Percentiles rank a stretch among this genome's conserved stretches.
phyloP scores from a whole-genome alignment of 1,140 invertebrate species.

The Panagrolaimus sp. region DNA sequence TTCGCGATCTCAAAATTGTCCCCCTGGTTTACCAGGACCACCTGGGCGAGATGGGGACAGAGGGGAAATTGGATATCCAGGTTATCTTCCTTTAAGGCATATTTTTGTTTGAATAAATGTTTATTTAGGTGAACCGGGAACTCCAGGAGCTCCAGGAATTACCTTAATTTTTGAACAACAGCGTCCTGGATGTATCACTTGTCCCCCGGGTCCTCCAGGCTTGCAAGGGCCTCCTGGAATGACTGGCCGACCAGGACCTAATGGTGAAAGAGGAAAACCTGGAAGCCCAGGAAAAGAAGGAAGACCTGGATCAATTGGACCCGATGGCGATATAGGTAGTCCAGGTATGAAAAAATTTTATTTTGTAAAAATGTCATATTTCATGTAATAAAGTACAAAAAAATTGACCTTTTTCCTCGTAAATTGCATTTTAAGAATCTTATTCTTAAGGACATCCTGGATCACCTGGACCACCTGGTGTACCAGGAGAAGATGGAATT shows the following conservation, averaged over 20 bases:
- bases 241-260: background rate
- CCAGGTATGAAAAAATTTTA: too few relatives aligned
- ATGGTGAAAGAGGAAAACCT: background rate
- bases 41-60: background rate
- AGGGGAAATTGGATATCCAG: background rate
- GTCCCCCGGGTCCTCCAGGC: background rate
- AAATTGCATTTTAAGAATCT: background rate
- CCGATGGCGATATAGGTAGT: background rate
- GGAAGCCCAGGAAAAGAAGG: slow-evolving; percentile 8
- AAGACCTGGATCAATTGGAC: background rate
- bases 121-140: background rate
- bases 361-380: too few relatives aligned
- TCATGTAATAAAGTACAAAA: too few relatives aligned
- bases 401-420: background rate
- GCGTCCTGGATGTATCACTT: background rate
- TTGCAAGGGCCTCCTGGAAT: background rate
- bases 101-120: background rate
- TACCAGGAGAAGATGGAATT: slow-evolving; percentile 3
- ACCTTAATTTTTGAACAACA: background rate
- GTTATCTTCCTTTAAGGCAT: too few relatives aligned
- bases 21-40: background rate
- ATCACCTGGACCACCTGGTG: slow-evolving; percentile 1
- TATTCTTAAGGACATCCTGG: background rate
- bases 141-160: background rate
- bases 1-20: slow-evolving; percentile 1